Percentiles rank a stretch among this genome's conserved stretches.
phyloP scores from a whole-genome alignment of 2,888 invertebrate species.

The Muscina levida region DNA sequence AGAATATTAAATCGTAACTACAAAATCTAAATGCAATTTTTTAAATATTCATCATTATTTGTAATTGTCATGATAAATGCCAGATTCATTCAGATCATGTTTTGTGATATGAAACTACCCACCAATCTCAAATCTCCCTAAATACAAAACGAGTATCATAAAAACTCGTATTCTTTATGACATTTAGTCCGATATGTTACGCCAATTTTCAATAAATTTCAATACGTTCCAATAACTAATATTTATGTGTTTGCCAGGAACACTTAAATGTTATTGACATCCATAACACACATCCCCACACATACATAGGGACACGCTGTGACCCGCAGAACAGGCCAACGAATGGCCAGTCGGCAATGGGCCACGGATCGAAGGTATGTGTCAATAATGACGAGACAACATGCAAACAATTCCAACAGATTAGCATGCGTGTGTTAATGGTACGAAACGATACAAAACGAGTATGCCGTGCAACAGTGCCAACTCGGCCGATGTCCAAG shows the following conservation, averaged over 20 bases:
- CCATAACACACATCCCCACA: constrained; percentile 20
- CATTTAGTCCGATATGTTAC: constrained; percentile 46
- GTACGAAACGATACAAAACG: not conserved
- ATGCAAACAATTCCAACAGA: constrained; percentile 48
- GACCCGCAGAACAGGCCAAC: not conserved
- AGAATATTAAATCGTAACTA: no score
- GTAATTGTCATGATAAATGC: no score
- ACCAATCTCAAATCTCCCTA: no score
- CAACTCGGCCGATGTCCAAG: not conserved
- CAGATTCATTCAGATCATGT: no score
- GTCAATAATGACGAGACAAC: constrained; percentile 57
- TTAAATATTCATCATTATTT: no score
- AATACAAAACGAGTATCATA: no score
- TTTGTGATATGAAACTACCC: no score
- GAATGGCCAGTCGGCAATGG: not conserved
- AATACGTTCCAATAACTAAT: constrained; percentile 44
- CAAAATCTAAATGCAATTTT: no score
- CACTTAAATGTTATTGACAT: constrained; percentile 50
- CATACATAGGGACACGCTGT: constrained; percentile 12
- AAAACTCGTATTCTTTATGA: constrained; percentile 40
- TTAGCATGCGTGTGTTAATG: constrained; percentile 22
- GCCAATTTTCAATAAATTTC: constrained; percentile 49
- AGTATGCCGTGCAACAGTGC: constrained; percentile 10
- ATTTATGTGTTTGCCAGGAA: constrained; percentile 39
- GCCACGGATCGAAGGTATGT: constrained; percentile 28